Base-by-base conservation (phyloP, 2,888 invertebrate species). In the Aphidius colemani region DNA sequence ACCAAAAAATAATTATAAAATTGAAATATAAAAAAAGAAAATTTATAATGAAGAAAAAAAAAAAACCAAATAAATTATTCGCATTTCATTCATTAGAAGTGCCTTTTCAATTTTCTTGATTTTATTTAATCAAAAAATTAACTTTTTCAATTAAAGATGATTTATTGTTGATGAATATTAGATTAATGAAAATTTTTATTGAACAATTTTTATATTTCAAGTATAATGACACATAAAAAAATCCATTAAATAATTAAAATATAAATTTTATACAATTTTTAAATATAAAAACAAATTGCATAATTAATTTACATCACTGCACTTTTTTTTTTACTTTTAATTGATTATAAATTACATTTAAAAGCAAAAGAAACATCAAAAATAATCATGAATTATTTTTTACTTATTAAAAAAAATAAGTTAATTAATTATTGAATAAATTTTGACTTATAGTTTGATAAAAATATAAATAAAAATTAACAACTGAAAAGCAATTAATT, bases 81-180 rank as follows among this genome's bases (percentile, higher is more conserved):
- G 60, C 60, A 59, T 63, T 53, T 63, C 61, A 61, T 68, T 65
- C 41, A 66, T 66, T 65, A 59, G 62, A 61, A 67, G 68, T 68
- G 68, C 68, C 68, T 66, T 68, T 68, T 13, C 18, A 41, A 60
- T 53, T 63, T 18, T 55, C 59, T 67, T 56, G 44, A 45, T 64
- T 66, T n/a, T 30, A 5, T 30, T 30, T 30, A 30, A 30, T 30
- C 30, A 30, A 30, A 30, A 18, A 18, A 18, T 18, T 18, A 18
- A 18, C 2, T 18, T 18, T 18, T 18, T 18, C 13, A 18, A 18
- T 18, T 18, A 18, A 18, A 18, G 2, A 18, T 18, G 1, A 18
- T 18, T 30, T 5, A 30, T 30, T 30, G 5, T 30, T 30, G 5
- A 30, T 30, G 5, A 5, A 30, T 30, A 30, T 30, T 30, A 0